Percentiles rank a stretch among this genome's conserved stretches.
These are phyloP conservation scores for Cerceris rybyensis DNA, from an alignment of 2,888 invertebrate species.

Conservation along the genomic window DNA sequence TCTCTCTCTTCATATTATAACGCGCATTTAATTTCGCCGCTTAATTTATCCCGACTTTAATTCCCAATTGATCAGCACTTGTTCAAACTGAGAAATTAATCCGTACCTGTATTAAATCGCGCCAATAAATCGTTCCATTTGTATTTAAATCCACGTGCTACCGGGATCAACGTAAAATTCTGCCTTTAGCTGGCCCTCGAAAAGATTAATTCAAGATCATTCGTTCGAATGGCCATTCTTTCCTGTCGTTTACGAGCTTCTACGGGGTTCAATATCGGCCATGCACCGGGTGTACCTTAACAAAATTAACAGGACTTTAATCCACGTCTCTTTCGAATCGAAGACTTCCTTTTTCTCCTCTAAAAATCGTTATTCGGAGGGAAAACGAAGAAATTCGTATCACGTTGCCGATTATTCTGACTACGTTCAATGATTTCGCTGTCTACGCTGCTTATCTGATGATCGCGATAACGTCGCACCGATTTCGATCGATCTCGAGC, in stretches of 20 bases:
- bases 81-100: conserved; percentile 1
- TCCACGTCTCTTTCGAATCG: conserved; percentile 40
- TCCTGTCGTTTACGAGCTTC: neutral
- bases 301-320: conserved; percentile 50
- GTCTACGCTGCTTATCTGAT: conserved; percentile 16
- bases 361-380: neutral
- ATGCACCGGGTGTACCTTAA: conserved; percentile 44
- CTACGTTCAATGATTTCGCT: conserved; percentile 15
- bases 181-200: neutral
- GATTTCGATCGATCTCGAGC: neutral
- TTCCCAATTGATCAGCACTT: neutral
- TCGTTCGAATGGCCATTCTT: conserved; percentile 33
- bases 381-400: conserved; percentile 36
- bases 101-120: neutral
- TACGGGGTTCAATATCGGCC: conserved; percentile 21
- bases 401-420: conserved; percentile 59
- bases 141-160: conserved; percentile 33
- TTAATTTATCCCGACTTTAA: neutral
- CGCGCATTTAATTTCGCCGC: neutral
- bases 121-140: conserved; percentile 32
- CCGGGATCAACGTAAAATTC: conserved; percentile 16
- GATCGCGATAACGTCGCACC: neutral
- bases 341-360: conserved; percentile 8
- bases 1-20: neutral
- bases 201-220: conserved; percentile 33